Evolutionary conservation across 2,113 vertebrate species (phyloP), one percentile per base, ranked within the genome.

Genomic region (Malurus alboscapulatus): DNA sequence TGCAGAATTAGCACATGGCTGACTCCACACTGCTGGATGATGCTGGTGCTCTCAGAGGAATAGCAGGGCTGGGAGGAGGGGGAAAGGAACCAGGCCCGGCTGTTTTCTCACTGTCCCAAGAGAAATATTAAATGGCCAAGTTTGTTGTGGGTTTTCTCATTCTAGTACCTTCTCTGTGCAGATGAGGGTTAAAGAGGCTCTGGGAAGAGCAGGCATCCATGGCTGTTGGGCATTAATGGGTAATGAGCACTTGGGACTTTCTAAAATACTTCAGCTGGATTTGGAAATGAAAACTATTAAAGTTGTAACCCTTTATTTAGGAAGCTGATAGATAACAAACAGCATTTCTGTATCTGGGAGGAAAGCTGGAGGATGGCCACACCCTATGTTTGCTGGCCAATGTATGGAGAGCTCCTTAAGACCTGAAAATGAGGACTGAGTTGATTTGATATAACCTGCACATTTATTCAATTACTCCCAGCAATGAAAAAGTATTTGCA

Each of bases 241-340:
- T 90, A 92, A 96, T 82, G 95, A 96, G 90, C 91, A 54, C 86
- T 1, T 2, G 10, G 15, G 65, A 87, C 91, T 79, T 90, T 61
- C 95, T 96, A 76, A 96, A 96, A 90, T 91, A 82, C 84, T 95
- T 96, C 95, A 84, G 67, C 88, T 97, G 94, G 72, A 58, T 96
- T 95, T 97, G 94, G 95, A 96, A 96, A 96, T 93, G 57, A 95
- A 34, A 97, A 92, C 16, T 34, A 67, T 93, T 94, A 71, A 95
- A 95, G 90, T 44, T 88, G 61, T 88, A 95, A 92, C 84, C 69
- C 50, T 82, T 92, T 96, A 73, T 96, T 61, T 40, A 83, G 90
- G 87, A 94, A 95, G 77, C 89, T 88, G 79, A 66, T 25, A 88
- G 79, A 90, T 92, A 96, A 94, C 63, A 34, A 48, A 84, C 11